Conservation (phyloP, 2,888 invertebrate species). For the Hirtodrosophila trivittata region DNA sequence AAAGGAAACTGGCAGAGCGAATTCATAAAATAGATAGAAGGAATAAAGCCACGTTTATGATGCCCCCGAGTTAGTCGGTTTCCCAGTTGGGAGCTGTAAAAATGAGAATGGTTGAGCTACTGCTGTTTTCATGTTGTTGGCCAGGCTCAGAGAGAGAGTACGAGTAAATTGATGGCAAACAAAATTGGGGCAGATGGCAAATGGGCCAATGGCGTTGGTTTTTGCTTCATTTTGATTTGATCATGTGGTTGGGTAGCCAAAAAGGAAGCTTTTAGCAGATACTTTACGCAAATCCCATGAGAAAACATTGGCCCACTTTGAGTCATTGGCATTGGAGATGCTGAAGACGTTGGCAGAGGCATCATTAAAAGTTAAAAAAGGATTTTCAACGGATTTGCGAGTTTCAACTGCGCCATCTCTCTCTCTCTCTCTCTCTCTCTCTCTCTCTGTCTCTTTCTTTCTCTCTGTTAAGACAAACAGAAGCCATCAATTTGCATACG, state of each 20-base stretch:
- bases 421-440: too few species aligned
- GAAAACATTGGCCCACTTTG: constrained; percentile 76
- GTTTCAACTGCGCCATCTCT: constrained; percentile 50
- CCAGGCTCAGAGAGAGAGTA: too few species aligned
- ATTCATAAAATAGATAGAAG: too few species aligned
- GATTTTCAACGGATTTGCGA: constrained; percentile 76
- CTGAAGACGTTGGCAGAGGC: constrained; percentile 35
- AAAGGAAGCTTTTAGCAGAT: constrained; percentile 78
- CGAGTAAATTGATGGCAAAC: constrained; percentile 73
- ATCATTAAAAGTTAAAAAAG: constrained; percentile 79
- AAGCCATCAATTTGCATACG: constrained; percentile 77
- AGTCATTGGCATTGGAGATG: too few species aligned
- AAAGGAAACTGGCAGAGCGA: constrained; percentile 4
- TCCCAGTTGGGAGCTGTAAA: constrained; percentile 28
- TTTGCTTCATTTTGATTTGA: constrained; percentile 46
- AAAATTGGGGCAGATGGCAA: constrained; percentile 62
- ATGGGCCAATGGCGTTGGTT: constrained; percentile 37
- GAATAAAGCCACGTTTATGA: constrained; percentile 41
- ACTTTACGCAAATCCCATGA: constrained; percentile 77
- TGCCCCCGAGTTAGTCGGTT: constrained; percentile 21
- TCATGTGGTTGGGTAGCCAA: constrained; percentile 52
- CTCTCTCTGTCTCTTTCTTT: too few species aligned
- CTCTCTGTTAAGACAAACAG: constrained; percentile 73
- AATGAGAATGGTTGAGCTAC: constrained; percentile 25
- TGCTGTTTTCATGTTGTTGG: constrained; percentile 33